A percentile compares a stretch with the other conserved stretches of the same genome.
These are phyloP conservation scores for Alectoris magna DNA, from an alignment of 2,797 vertebrate genomes.

Conservation along the genomic window DNA sequence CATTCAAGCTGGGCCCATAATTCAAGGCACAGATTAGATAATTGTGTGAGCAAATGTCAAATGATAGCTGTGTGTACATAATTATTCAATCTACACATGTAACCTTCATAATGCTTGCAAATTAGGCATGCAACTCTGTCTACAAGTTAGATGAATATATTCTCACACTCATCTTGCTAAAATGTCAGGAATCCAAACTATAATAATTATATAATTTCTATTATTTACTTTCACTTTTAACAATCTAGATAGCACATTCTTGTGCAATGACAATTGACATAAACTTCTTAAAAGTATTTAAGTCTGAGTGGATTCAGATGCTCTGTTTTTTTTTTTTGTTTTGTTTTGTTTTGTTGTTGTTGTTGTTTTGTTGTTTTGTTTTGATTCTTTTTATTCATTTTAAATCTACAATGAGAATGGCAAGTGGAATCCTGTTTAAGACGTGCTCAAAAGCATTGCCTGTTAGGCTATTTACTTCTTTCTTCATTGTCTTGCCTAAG, in stretches of 20 bases:
- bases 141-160: slow-evolving; percentile 37
- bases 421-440: neutral
- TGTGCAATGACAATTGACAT: neutral
- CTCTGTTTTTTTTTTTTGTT: neutral
- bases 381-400: neutral
- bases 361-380: too few species aligned
- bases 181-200: slow-evolving; percentile 16
- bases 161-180: slow-evolving; percentile 13
- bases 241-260: neutral
- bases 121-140: slow-evolving; percentile 50
- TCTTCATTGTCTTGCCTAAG: neutral
- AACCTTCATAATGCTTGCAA: slow-evolving; percentile 39
- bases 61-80: slow-evolving; percentile 33
- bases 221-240: neutral
- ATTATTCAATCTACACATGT: slow-evolving; percentile 60
- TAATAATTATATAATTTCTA: neutral
- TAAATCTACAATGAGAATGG: neutral
- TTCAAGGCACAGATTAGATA: slow-evolving; percentile 54
- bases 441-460: slow-evolving; percentile 7
- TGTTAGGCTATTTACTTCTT: slow-evolving; percentile 29
- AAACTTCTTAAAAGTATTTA: neutral
- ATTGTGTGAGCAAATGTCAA: slow-evolving; percentile 59
- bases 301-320: neutral
- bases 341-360: too few species aligned
- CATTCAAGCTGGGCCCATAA: slow-evolving; percentile 25